Evolutionary conservation across 2,113 vertebrate species (phyloP), one percentile per base, ranked within the genome.

Genomic region (Tiliqua scincoides): DNA sequence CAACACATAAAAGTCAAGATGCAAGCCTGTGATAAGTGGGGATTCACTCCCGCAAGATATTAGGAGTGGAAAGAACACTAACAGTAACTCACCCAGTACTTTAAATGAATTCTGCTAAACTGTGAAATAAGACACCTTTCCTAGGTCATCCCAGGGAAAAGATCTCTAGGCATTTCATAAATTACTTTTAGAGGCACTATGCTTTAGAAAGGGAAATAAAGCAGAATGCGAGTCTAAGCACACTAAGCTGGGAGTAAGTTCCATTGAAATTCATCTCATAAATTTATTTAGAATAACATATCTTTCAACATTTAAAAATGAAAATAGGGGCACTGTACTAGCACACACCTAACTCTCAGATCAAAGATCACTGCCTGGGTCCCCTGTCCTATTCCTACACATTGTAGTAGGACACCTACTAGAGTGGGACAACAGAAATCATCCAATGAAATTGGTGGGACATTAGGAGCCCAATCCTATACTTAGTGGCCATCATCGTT

Each of bases 1-100:
- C 1, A 78, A 43, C 25, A 37, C 32, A 87, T 78, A 74, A 72
- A 92, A 88, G 20, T 70, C 52, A 85, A 89, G 77, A 90, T 86
- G 17, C 27, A 32, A 18, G 30, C 5, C 25, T 59, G 23, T 61
- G 54, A 63, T 78, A 85, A 81, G 79, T 40, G 83, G 52, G 37
- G 37, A 61, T 76, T 89, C 73, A 3, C 35, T 88, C 3, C 32
- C 12, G 35, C 57, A 77, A 79, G 65, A 43, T 87, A 87, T 25
- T 86, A 83, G 67, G 37, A 85, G 62, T n/a, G 70, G 84, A 77
- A 87, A 62, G 74, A 87, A 73, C 23, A 17, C 30, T 67, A 75
- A 73, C 17, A 85, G 61, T 80, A 86, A 75, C 11, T 91, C 43
- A 25, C 32, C 30, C 67, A 48, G 11, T n/a, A 30, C 75, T 72